Conservation (phyloP, 2,113 vertebrate genomes). For the Aythya baeri region DNA sequence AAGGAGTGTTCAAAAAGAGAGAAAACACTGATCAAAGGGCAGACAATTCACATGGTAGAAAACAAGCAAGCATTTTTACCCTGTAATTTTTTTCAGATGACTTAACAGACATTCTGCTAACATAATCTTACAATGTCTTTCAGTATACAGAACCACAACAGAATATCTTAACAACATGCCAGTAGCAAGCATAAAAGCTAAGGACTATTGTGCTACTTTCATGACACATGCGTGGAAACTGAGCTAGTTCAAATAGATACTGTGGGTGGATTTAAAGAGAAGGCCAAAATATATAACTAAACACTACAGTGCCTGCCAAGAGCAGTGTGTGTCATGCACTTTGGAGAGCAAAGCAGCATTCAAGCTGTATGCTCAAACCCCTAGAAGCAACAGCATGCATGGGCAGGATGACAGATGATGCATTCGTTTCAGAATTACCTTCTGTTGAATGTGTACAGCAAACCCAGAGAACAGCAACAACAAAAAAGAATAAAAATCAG, state of each 20-base stretch:
- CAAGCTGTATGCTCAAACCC: neutral
- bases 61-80: neutral
- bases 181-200: conserved; percentile 7
- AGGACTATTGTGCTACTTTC: neutral
- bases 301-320: neutral
- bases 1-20: neutral
- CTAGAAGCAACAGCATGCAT: neutral
- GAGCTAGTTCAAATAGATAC: neutral
- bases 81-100: neutral
- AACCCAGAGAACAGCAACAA: conserved; percentile 32
- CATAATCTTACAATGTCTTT: neutral
- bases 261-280: neutral
- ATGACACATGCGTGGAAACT: conserved; percentile 26
- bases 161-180: neutral
- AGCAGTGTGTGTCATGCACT: conserved; percentile 22
- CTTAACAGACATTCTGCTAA: conserved; percentile 19
- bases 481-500: neutral
- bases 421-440: conserved; percentile 45
- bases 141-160: neutral
- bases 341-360: neutral
- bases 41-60: neutral
- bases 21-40: conserved; percentile 53
- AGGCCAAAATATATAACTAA: neutral
- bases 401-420: conserved; percentile 20
- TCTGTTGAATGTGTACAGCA: conserved; percentile 54